Evolutionary conservation across 1,140 invertebrate genomes (phyloP), one percentile per base, ranked within the genome.

Genomic region (Calephelis nemesis): DNA sequence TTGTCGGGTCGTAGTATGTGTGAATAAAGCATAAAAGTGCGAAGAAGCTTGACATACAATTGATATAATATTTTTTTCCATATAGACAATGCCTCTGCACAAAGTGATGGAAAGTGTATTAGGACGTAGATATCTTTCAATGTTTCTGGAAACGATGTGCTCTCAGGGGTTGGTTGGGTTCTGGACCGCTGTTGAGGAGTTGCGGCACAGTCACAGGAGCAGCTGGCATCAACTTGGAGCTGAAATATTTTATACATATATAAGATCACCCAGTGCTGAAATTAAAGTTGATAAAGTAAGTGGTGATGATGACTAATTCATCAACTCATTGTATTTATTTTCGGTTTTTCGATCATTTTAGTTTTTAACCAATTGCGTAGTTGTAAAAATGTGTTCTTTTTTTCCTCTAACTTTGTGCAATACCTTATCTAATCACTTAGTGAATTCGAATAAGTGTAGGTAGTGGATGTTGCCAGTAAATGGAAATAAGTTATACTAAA

Each of bases 181-280:
- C 83, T 98, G 97, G 95, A 94, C 94, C 75, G 96, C 96, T n/a
- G 96, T 98, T 0, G 97, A 98, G 80, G 96, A 97, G 87, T 90
- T 98, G 66, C 93, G 95, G 70, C 92, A 93, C 62, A 94, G 96
- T 12, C 94, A 94, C 66, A 93, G 95, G 76, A 95, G 94, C 65
- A 94, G 94, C 67, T 96, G 96, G 93, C 97, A 98, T 90, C 96
- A 98, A 74, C 87, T 98, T n/a, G 97, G 96, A 11, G 96, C 96
- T 45, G 97, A 98, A 83, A 97, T 98, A 74, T 98, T 97, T 90
- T 97, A 98, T 77, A 97, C 96, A 11, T 98, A 96, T 77, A 96
- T 98, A 69, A 93, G 95, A 69, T 95, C 95, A 60, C 95, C 95
- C 7, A 95, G 94, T 67, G 95, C 95, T 1, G 95, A 96, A 82